phyloP scores from a whole-genome alignment of 30 jellyfish, hydroid and myxozoan species.

The Hydractinia echinata region DNA sequence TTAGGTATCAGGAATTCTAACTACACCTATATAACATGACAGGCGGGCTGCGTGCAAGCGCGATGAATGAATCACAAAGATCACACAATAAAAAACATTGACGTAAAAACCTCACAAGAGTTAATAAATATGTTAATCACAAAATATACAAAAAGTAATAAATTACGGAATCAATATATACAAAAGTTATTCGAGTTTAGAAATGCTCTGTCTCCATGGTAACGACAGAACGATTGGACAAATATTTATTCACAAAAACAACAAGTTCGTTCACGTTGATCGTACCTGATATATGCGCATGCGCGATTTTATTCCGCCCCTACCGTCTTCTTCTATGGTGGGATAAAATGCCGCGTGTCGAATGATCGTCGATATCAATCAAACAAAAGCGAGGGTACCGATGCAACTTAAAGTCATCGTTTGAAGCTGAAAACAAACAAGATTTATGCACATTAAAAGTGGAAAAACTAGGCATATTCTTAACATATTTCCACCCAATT shows the following conservation, averaged over 20 bases:
- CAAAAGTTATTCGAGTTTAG: not conserved
- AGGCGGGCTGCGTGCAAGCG: too few species aligned
- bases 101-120: too few species aligned
- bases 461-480: not conserved
- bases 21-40: too few species aligned
- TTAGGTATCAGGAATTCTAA: too few species aligned
- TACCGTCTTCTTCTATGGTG: conserved; percentile 29
- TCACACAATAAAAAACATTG: too few species aligned
- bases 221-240: not conserved
- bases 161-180: too few species aligned
- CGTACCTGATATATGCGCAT: not conserved
- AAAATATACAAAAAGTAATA: too few species aligned
- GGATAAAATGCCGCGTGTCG: conserved; percentile 80
- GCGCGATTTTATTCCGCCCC: not conserved
- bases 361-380: conserved; percentile 57
- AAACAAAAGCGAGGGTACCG: conserved; percentile 77
- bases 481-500: too few species aligned
- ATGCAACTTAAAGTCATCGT: conserved; percentile 22
- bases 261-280: not conserved
- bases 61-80: too few species aligned
- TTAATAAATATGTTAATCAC: too few species aligned
- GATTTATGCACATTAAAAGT: not conserved
- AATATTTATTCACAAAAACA: not conserved
- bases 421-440: not conserved
- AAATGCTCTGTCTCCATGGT: not conserved